phyloP scores from a whole-genome alignment of 2,113 vertebrate species.

The Illadopsis cleaveri region DNA sequence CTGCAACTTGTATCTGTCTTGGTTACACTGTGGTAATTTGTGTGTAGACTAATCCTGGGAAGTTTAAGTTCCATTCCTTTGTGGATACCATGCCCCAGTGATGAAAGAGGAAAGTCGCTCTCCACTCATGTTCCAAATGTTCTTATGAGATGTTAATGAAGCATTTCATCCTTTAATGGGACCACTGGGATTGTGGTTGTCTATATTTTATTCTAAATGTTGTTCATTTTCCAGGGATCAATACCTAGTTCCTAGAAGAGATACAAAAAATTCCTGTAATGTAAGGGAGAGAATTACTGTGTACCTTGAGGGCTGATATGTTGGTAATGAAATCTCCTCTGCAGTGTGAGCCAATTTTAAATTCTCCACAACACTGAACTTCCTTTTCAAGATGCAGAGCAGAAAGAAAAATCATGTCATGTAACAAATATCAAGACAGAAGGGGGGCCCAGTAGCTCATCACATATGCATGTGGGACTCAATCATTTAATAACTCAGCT shows the following conservation, averaged over 20 bases:
- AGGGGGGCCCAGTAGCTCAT: not conserved
- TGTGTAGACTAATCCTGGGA: not conserved
- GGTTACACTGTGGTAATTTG: not conserved
- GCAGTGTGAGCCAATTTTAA: not conserved
- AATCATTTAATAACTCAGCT: not conserved
- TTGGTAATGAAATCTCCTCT: conserved; percentile 12
- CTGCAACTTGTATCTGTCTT: not conserved
- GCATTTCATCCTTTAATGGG: conserved; percentile 31
- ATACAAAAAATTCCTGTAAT: conserved; percentile 44
- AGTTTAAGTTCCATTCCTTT: not conserved
- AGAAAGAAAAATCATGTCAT: not conserved
- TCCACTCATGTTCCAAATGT: not conserved
- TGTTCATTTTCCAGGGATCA: conserved; percentile 46
- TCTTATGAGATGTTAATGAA: conserved; percentile 43
- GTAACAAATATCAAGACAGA: not conserved
- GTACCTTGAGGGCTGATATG: not conserved
- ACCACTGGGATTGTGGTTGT: not conserved
- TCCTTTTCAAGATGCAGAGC: not conserved
- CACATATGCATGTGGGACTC: not conserved
- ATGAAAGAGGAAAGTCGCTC: not conserved
- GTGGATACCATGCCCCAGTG: not conserved
- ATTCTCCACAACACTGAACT: not conserved
- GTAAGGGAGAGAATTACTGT: not conserved
- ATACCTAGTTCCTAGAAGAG: conserved; percentile 57
- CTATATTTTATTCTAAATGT: conserved; percentile 47